Conservation (phyloP, 2,797 vertebrate species). For the Nasua narica region DNA sequence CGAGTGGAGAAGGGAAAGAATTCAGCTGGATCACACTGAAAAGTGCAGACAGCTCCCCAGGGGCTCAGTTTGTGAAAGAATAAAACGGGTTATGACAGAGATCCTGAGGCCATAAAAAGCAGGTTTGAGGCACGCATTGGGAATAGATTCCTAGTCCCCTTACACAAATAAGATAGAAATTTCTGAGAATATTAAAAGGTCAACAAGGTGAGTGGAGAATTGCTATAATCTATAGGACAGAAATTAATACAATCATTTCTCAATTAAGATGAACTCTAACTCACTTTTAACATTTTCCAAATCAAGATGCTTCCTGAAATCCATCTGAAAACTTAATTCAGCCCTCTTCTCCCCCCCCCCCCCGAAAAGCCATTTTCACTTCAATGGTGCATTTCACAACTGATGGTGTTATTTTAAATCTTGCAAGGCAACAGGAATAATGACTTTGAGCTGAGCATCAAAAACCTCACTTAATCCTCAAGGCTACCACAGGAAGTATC, state of each 20-base stretch:
- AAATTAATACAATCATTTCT: conserved; percentile 46
- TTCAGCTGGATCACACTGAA: conserved; percentile 83
- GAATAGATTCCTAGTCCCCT: conserved; percentile 56
- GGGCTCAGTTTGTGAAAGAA: conserved; percentile 83
- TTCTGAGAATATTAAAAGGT: conserved; percentile 70
- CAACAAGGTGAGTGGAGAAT: conserved; percentile 27
- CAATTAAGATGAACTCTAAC: conserved; percentile 36
- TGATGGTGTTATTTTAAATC: conserved; percentile 28
- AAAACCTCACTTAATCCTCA: not conserved
- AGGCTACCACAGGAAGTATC: not conserved
- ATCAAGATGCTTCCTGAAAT: conserved; percentile 42
- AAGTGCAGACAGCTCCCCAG: conserved; percentile 83
- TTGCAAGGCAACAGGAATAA: conserved; percentile 22
- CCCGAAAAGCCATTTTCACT: conserved; percentile 20
- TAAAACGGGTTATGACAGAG: conserved; percentile 76
- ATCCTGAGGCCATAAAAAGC: conserved; percentile 75
- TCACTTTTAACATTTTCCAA: conserved; percentile 13
- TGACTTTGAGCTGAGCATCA: not conserved
- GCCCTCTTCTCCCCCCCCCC: no score
- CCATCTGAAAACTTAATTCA: conserved; percentile 7
- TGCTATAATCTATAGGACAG: not conserved
- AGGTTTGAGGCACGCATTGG: conserved; percentile 61
- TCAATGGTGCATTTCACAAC: conserved; percentile 13
- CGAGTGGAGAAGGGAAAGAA: conserved; percentile 80
- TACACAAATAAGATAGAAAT: conserved; percentile 64